A percentile compares a stretch with the other conserved stretches of the same genome.
phyloP scores from a whole-genome alignment of 23 tunicate species.

The Styela clava region DNA sequence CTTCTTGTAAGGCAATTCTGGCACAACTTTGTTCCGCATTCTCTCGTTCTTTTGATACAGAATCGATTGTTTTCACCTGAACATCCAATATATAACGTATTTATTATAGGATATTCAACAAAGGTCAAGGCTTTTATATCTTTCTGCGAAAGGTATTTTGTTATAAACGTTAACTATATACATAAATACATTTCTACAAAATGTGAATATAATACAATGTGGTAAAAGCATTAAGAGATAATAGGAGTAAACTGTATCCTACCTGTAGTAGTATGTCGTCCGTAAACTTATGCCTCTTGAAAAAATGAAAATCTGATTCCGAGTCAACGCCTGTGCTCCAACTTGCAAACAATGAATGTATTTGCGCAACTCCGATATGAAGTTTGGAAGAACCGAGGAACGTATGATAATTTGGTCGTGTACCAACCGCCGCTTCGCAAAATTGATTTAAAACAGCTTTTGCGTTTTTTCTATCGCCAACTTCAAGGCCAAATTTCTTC shows the following conservation, averaged over 20 bases:
- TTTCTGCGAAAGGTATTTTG: no score
- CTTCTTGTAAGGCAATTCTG: slow-evolving; percentile 20
- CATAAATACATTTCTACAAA: no score
- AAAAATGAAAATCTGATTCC: background rate
- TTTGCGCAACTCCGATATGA: slow-evolving; percentile 31
- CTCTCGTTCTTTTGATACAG: background rate
- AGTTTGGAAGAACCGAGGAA: slow-evolving; percentile 19
- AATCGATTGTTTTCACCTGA: slow-evolving; percentile 5
- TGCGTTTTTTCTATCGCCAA: slow-evolving; percentile 25
- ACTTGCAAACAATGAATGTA: slow-evolving; percentile 32
- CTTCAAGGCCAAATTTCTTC: slow-evolving; percentile 21
- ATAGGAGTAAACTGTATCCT: no score
- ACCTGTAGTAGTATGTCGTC: background rate
- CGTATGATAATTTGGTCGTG: slow-evolving; percentile 32
- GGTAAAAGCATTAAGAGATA: no score
- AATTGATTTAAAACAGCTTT: slow-evolving; percentile 35
- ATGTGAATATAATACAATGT: no score
- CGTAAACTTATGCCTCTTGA: background rate
- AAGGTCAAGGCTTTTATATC: no score
- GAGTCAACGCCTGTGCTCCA: background rate
- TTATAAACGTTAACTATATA: no score
- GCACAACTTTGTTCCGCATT: background rate
- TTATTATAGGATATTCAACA: no score
- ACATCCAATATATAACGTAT: no score
- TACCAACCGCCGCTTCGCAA: slow-evolving; percentile 32